A percentile compares a stretch with the other conserved stretches of the same genome.
Conservation (phyloP, 2,797 vertebrate species). For the Microtus agrestis region DNA sequence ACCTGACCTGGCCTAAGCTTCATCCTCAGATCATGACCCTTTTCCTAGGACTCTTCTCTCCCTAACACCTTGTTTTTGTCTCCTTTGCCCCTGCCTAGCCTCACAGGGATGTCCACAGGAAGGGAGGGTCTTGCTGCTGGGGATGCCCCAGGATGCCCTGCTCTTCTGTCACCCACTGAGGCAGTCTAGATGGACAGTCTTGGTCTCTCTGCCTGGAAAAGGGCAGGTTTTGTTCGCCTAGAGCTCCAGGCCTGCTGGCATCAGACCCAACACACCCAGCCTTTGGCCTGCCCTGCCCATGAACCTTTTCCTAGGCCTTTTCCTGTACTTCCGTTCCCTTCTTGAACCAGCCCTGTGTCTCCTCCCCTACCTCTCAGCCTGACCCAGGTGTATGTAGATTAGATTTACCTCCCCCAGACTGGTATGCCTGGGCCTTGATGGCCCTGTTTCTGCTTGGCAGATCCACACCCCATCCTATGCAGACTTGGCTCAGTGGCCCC, state of each 20-base stretch:
- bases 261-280: background rate
- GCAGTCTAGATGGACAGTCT: background rate
- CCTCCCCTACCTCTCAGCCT: background rate
- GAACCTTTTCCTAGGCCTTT: background rate
- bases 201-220: background rate
- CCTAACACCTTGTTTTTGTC: background rate
- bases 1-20: background rate
- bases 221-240: background rate
- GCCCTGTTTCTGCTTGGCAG: background rate
- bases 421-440: background rate
- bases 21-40: background rate
- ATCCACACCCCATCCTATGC: background rate
- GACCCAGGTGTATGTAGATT: background rate
- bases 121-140: background rate
- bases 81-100: background rate
- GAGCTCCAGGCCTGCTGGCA: background rate
- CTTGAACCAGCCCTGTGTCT: background rate
- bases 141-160: background rate
- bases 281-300: background rate
- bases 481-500: background rate
- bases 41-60: background rate
- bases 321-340: background rate
- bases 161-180: accelerated
- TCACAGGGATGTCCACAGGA: background rate
- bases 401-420: background rate